Percentiles rank a stretch among this genome's conserved stretches.
Conservation (phyloP, 2,113 vertebrate genomes). For the Spea multiplicata region DNA sequence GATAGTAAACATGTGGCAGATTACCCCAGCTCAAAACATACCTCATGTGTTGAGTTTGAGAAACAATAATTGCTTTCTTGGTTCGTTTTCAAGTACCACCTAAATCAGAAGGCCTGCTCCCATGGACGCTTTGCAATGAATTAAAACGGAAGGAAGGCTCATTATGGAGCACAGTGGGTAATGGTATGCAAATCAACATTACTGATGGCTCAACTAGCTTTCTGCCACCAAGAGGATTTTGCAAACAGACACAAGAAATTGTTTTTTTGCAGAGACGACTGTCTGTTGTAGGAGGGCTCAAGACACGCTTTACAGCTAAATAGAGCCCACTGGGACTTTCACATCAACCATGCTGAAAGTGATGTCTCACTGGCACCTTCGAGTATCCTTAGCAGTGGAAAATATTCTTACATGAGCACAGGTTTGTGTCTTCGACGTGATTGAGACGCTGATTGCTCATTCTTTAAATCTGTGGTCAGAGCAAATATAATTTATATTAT, state of each 20-base stretch:
- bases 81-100: conserved; percentile 55
- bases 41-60: conserved; percentile 54
- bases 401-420: too few relatives aligned
- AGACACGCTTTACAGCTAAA: too few relatives aligned
- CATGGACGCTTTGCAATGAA: conserved; percentile 53
- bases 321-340: too few relatives aligned
- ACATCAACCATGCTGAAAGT: too few relatives aligned
- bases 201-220: conserved; percentile 14
- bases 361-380: too few relatives aligned
- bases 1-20: conserved; percentile 54
- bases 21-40: conserved; percentile 54
- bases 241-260: conserved; percentile 6
- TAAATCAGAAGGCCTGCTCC: conserved; percentile 46
- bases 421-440: too few relatives aligned
- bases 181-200: conserved; percentile 51
- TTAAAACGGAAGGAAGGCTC: conserved; percentile 22
- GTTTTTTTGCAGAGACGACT: background rate
- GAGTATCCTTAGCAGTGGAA: too few relatives aligned
- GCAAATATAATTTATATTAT: too few relatives aligned
- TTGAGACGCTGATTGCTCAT: too few relatives aligned
- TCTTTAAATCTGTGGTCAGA: too few relatives aligned
- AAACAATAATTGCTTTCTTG: conserved; percentile 60
- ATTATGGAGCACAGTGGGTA: conserved; percentile 45
- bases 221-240: conserved; percentile 11
- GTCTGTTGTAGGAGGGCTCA: background rate